These are phyloP conservation scores for Conus betulinus DNA, from an alignment of 1,140 invertebrate genomes.

Conservation along the genomic window DNA sequence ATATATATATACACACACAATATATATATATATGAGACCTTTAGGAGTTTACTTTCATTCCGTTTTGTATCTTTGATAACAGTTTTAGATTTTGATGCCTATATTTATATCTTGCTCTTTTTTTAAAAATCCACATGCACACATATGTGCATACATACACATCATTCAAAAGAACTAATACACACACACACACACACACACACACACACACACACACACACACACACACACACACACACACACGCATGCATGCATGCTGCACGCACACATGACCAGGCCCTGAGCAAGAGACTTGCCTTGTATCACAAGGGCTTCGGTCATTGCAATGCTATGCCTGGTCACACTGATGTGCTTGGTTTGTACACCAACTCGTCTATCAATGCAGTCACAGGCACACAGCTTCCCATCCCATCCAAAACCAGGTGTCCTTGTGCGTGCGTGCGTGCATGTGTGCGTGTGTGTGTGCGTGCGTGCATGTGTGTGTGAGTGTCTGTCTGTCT, in stretches of 20 bases:
- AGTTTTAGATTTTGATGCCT: no score
- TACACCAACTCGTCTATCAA: no score
- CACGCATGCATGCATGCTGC: background rate
- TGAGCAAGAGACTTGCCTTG: background rate
- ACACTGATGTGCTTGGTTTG: no score
- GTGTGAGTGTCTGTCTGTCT: background rate
- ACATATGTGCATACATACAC: background rate
- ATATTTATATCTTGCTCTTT: no score
- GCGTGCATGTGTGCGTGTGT: background rate
- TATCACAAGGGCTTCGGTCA: background rate
- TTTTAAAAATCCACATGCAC: background rate
- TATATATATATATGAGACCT: background rate
- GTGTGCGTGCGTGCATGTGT: background rate
- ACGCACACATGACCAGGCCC: background rate
- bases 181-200: conserved; percentile 18
- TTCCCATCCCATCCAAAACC: no score
- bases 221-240: background rate
- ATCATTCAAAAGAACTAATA: background rate
- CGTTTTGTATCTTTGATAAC: no score
- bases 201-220: background rate
- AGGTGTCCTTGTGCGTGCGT: background rate
- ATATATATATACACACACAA: background rate
- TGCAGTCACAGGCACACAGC: no score
- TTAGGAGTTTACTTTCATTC: no score
- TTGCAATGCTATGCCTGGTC: no score